Evolutionary conservation across 2,113 vertebrate genomes (phyloP).

Genomic region (Nothocercus julius): DNA sequence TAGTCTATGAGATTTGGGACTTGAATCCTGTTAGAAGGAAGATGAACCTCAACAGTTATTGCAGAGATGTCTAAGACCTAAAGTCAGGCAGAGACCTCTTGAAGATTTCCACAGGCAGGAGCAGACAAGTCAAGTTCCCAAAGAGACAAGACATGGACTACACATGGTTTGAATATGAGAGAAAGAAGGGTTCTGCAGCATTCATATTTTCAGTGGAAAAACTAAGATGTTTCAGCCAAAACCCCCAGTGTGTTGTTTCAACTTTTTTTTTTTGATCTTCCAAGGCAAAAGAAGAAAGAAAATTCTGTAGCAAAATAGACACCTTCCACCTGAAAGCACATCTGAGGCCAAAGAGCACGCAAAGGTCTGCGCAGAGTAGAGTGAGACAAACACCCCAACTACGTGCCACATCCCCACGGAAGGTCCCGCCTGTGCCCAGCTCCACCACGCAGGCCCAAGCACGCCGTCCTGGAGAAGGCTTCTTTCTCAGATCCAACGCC

Average conservation of each 20-base stretch:
- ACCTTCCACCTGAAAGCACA: background rate
- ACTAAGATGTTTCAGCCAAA: background rate
- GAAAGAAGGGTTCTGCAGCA: background rate
- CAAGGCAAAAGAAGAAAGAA: background rate
- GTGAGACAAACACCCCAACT: no score
- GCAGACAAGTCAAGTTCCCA: background rate
- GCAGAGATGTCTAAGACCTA: fast-evolving
- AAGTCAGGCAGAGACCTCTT: background rate
- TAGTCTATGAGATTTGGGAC: background rate
- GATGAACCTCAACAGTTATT: background rate
- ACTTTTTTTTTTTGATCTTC: background rate
- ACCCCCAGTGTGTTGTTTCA: background rate
- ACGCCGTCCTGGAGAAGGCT: fast-evolving
- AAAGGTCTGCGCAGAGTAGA: background rate
- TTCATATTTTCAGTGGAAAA: background rate
- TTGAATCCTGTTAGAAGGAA: background rate
- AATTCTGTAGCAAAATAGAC: background rate
- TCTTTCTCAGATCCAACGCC: background rate
- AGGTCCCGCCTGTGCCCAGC: background rate
- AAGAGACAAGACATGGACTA: background rate
- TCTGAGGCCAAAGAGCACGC: fast-evolving
- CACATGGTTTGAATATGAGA: background rate
- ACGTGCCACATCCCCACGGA: no score
- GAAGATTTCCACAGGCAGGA: background rate
- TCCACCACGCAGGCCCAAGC: background rate